Evolutionary conservation across 2,888 invertebrate genomes (phyloP).

Genomic region (Drosophila leonis): DNA sequence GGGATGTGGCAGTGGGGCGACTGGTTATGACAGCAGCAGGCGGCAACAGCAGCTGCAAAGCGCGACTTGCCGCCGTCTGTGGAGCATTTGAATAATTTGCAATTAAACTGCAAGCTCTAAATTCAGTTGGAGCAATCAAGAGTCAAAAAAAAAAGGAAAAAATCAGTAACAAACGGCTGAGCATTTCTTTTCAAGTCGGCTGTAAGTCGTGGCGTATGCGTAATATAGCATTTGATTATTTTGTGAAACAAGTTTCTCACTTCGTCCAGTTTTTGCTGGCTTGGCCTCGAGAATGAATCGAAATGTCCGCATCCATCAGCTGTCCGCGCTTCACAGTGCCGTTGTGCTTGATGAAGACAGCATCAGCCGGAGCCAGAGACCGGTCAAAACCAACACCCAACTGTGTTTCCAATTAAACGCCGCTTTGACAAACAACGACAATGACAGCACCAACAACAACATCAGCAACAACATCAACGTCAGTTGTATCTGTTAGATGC

Average conservation of each 20-base stretch:
- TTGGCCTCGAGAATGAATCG: conserved; percentile 44
- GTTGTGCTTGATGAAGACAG: conserved; percentile 63
- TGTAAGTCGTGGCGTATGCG: conserved; percentile 69
- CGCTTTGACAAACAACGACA: conserved; percentile 57
- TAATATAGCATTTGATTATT: conserved; percentile 61
- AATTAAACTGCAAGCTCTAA: conserved; percentile 64
- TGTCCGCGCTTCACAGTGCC: conserved; percentile 61
- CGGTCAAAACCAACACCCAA: conserved; percentile 80
- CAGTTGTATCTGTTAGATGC: conserved; percentile 61
- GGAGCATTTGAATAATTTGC: conserved; percentile 77
- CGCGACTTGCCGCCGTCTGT: conserved; percentile 46
- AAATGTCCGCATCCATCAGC: conserved; percentile 78
- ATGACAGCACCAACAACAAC: conserved; percentile 34
- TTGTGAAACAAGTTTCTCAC: conserved; percentile 57
- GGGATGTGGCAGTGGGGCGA: conserved; percentile 33
- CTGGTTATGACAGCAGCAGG: conserved; percentile 74
- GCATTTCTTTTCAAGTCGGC: conserved; percentile 49
- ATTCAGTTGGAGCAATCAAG: conserved; percentile 48
- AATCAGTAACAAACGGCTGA: conserved; percentile 8
- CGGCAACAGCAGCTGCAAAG: conserved; percentile 46
- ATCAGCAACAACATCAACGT: conserved; percentile 22
- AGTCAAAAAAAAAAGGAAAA: conserved; percentile 11
- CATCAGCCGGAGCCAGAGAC: conserved; percentile 52
- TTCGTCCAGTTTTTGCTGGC: conserved; percentile 1
- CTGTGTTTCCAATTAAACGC: conserved; percentile 80